Conservation (phyloP, 2,888 invertebrate species). For the Diogma glabrata region DNA sequence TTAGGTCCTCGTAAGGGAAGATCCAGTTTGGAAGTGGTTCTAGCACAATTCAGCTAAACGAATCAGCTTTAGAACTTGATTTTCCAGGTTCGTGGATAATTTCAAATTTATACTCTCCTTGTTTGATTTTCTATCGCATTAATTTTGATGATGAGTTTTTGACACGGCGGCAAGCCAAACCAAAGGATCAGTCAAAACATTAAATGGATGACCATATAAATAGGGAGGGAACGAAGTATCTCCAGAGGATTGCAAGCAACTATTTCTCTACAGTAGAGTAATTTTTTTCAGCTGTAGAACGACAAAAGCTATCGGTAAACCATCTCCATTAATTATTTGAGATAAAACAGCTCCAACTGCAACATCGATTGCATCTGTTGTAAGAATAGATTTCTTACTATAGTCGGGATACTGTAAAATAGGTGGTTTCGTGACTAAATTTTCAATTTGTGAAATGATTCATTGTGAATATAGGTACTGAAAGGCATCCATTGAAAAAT, state of each 20-base stretch:
- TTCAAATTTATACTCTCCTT: neutral
- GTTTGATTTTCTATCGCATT: neutral
- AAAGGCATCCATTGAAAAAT: conserved; percentile 17
- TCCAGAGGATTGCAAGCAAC: neutral
- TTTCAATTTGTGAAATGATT: conserved; percentile 5
- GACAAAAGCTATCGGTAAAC: neutral
- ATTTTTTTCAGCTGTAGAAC: neutral
- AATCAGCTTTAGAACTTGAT: neutral
- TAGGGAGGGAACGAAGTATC: neutral
- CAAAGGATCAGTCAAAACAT: neutral
- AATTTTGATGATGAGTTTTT: neutral
- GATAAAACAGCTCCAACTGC: neutral
- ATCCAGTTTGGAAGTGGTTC: too few species aligned
- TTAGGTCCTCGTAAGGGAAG: too few species aligned
- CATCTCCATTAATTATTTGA: neutral
- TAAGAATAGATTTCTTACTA: neutral
- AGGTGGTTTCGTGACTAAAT: neutral
- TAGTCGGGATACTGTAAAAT: neutral
- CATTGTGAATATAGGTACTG: too few species aligned
- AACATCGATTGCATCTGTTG: neutral
- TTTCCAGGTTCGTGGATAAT: neutral
- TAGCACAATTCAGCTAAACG: neutral
- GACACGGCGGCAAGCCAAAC: neutral
- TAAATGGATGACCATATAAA: neutral
- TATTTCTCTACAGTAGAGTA: neutral